These are phyloP conservation scores for Eupithecia centaureata DNA, from an alignment of 2,888 invertebrate genomes.

Conservation along the genomic window DNA sequence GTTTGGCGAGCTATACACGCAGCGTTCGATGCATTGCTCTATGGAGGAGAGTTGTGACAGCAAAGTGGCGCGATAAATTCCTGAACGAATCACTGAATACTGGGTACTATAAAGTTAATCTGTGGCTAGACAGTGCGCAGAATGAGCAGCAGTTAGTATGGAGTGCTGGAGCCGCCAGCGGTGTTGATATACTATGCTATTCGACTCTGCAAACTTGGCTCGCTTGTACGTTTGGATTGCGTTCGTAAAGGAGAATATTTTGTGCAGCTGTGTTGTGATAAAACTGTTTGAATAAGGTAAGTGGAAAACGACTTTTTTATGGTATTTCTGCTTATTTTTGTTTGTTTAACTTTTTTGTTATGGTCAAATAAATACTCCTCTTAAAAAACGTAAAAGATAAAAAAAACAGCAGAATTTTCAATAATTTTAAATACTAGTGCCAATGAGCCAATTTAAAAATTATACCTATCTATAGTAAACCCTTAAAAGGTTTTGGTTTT, in stretches of 20 bases:
- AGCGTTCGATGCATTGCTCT: neutral
- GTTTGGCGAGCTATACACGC: neutral
- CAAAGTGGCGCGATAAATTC: conserved; percentile 30
- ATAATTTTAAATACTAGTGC: neutral
- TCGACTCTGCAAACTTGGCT: conserved; percentile 56
- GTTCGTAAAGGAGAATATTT: neutral
- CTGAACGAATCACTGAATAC: conserved; percentile 25
- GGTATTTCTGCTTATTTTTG: neutral
- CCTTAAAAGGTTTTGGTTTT: neutral
- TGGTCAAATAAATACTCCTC: neutral
- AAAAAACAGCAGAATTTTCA: neutral
- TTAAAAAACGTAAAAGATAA: neutral
- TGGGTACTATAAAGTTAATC: neutral
- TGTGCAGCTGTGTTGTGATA: neutral
- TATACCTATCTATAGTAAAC: neutral
- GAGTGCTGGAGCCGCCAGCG: conserved; percentile 16
- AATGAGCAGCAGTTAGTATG: conserved; percentile 20
- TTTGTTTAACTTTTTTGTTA: neutral
- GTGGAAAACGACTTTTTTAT: neutral
- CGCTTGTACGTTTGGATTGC: conserved; percentile 48
- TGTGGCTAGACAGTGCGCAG: conserved; percentile 2
- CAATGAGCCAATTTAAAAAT: neutral
- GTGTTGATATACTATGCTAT: conserved; percentile 47
- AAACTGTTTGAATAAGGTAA: conserved; percentile 27
- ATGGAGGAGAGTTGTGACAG: neutral